phyloP scores from a whole-genome alignment of 35 echinoderm and acorn worm genomes.

The Lytechinus pictus region DNA sequence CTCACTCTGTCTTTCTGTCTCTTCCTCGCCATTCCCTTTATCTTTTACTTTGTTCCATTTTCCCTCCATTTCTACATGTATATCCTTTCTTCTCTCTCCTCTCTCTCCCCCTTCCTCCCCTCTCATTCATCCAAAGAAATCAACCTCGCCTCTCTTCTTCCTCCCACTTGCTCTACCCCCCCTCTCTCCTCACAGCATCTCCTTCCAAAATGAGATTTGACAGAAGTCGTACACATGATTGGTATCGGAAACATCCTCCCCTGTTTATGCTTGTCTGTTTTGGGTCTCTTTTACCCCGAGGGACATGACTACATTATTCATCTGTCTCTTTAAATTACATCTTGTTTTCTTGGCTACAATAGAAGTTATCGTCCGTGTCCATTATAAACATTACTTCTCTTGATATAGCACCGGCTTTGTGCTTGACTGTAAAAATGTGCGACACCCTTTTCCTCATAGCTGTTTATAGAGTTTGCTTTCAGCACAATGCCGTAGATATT shows the following conservation, averaged over 20 bases:
- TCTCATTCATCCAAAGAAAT: neutral
- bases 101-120: neutral
- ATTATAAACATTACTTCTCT: neutral
- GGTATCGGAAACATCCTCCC: neutral
- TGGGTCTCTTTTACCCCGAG: neutral
- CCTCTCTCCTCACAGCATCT: neutral
- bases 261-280: neutral
- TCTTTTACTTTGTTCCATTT: neutral
- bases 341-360: neutral
- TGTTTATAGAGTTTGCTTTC: too few relatives aligned
- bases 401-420: neutral
- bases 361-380: neutral
- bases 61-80: neutral
- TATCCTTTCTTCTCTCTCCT: neutral
- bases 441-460: too few relatives aligned
- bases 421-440: neutral
- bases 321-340: neutral
- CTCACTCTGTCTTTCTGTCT: neutral
- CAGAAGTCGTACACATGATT: slow-evolving; percentile 11
- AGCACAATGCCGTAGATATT: too few relatives aligned
- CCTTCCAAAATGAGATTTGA: neutral
- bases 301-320: neutral
- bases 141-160: neutral
- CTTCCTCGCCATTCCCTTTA: neutral
- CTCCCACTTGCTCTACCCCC: neutral